Conservation (phyloP, 2,888 invertebrate genomes). For the Zygaena filipendulae region DNA sequence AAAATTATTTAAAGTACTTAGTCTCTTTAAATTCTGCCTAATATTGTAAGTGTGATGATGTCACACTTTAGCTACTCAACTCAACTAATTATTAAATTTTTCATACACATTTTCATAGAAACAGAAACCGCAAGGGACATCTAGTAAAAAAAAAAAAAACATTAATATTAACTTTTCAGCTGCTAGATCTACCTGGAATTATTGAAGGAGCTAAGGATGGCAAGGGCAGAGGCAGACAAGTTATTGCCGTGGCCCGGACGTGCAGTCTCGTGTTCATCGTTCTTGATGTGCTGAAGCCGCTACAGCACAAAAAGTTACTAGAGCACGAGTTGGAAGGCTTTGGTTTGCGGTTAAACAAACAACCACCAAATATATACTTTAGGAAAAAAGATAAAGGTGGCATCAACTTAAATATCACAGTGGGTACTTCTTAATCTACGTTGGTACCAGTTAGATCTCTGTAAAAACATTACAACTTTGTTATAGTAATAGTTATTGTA, state of each 20-base stretch:
- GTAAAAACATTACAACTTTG: no score
- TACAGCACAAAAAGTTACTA: constrained; percentile 94
- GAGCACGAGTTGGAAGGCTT: constrained; percentile 99
- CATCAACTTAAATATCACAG: constrained; percentile 92
- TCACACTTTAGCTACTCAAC: no score
- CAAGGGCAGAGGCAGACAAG: constrained; percentile 98
- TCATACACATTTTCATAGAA: no score
- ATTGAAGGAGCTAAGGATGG: constrained; percentile 99
- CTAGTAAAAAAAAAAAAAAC: no score
- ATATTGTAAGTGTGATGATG: no score
- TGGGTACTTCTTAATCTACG: constrained; percentile 56
- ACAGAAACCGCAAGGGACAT: no score
- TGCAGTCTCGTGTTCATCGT: constrained; percentile 98
- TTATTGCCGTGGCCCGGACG: constrained; percentile 98
- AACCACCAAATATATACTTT: constrained; percentile 96
- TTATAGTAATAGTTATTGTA: no score
- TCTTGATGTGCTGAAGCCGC: constrained; percentile 95
- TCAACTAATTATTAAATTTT: no score
- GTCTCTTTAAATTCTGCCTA: no score
- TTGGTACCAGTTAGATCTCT: background rate
- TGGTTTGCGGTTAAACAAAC: constrained; percentile 94
- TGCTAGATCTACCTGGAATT: constrained; percentile 98
- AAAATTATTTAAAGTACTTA: no score
- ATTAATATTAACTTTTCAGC: no score
- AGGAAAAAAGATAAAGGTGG: constrained; percentile 99